Conservation (phyloP, 2,888 invertebrate species). For the Troglohyphantes excavatus region DNA sequence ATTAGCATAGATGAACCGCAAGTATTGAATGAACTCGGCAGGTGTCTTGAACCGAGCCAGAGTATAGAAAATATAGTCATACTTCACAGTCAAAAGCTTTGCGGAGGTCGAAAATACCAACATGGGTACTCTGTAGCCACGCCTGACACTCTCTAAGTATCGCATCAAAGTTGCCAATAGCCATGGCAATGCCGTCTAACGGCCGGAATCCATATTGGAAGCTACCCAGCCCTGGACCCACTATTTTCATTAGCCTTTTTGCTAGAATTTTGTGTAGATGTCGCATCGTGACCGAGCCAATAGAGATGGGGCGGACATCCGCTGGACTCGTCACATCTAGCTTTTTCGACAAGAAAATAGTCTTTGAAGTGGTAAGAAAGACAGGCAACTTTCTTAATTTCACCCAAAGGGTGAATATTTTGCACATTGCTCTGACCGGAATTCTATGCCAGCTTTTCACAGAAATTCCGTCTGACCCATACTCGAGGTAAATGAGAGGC, state of each 20-base stretch:
- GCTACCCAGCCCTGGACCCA: not conserved
- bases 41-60: too few species aligned
- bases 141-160: too few species aligned
- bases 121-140: too few species aligned
- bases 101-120: too few species aligned
- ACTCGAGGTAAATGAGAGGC: not conserved
- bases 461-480: not conserved
- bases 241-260: not conserved
- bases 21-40: too few species aligned
- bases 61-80: too few species aligned
- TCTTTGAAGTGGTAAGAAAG: not conserved
- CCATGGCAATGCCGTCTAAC: conserved; percentile 9
- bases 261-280: conserved; percentile 23
- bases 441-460: not conserved
- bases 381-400: not conserved
- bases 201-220: conserved; percentile 13
- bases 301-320: not conserved
- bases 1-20: too few species aligned
- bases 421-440: not conserved
- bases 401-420: not conserved
- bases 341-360: not conserved
- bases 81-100: too few species aligned
- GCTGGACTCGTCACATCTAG: not conserved
- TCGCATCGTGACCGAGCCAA: not conserved
- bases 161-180: too few species aligned